Evolutionary conservation across 2,113 vertebrate species (phyloP).

Genomic region (Aspidoscelis tigris): DNA sequence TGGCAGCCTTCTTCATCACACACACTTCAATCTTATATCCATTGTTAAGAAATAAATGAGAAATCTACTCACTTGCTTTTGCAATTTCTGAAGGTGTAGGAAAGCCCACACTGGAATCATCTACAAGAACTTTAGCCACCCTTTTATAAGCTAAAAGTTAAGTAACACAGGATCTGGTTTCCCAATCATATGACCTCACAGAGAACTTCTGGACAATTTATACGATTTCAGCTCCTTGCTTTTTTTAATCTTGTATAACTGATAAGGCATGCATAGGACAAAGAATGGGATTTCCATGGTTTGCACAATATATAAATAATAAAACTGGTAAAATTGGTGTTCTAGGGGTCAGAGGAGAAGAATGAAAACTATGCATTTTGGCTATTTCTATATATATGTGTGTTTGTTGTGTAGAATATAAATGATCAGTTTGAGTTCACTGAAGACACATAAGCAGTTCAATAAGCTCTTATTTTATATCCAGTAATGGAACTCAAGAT

Average conservation of each 20-base stretch:
- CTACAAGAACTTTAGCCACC: constrained; percentile 4
- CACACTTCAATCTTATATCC: background rate
- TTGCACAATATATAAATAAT: constrained; percentile 13
- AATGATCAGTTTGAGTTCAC: background rate
- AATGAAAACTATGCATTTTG: too few species aligned
- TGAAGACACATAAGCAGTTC: constrained; percentile 10
- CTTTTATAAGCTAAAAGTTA: constrained; percentile 18
- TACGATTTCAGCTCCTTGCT: background rate
- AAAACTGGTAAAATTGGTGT: background rate
- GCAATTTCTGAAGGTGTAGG: constrained; percentile 21
- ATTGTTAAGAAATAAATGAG: background rate
- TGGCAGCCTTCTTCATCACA: background rate
- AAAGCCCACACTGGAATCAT: constrained; percentile 25
- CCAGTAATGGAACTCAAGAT: background rate
- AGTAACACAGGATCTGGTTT: constrained; percentile 35
- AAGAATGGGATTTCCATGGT: background rate
- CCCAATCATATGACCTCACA: constrained; percentile 6
- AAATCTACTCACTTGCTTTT: background rate
- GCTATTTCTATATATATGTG: background rate
- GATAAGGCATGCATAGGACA: background rate
- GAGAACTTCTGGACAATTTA: background rate
- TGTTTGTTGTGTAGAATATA: background rate
- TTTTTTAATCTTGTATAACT: background rate
- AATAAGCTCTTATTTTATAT: constrained; percentile 26
- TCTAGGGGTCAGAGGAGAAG: background rate